Conservation (phyloP, 92 coral and sea anemone species). For the Umimayanthus kanabou region DNA sequence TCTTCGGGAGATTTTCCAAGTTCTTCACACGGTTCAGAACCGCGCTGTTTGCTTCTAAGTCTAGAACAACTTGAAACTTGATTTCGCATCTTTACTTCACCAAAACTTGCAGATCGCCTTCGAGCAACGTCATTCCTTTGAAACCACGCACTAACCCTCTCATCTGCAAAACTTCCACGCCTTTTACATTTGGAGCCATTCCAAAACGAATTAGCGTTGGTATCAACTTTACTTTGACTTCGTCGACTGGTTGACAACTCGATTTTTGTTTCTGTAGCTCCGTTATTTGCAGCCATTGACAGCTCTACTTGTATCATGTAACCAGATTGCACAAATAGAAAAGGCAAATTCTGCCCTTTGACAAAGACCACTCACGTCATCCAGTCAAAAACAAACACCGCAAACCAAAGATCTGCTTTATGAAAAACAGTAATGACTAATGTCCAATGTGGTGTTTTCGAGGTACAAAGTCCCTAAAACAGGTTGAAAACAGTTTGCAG, state of each 20-base stretch:
- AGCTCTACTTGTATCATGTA: background rate
- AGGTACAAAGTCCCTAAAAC: too few relatives aligned
- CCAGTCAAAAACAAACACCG: slow-evolving; percentile 2
- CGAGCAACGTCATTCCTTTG: slow-evolving; percentile 15
- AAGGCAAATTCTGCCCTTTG: background rate
- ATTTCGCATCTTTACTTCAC: slow-evolving; percentile 1
- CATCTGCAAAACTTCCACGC: background rate
- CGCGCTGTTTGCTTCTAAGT: background rate
- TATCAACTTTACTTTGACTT: background rate
- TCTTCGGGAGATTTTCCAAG: background rate
- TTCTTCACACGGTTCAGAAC: background rate
- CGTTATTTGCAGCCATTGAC: slow-evolving; percentile 9
- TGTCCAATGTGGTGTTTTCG: too few relatives aligned
- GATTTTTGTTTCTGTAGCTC: background rate
- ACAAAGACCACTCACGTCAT: background rate
- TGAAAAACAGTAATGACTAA: too few relatives aligned
- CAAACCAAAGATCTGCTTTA: background rate
- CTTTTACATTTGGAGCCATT: background rate
- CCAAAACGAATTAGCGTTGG: background rate
- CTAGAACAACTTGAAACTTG: background rate
- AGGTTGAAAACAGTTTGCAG: too few relatives aligned
- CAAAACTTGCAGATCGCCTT: background rate
- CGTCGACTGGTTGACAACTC: background rate
- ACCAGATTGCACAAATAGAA: background rate
- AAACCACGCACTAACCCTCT: background rate